phyloP scores from a whole-genome alignment of 1,140 invertebrate genomes.

The Ectropis grisescens region DNA sequence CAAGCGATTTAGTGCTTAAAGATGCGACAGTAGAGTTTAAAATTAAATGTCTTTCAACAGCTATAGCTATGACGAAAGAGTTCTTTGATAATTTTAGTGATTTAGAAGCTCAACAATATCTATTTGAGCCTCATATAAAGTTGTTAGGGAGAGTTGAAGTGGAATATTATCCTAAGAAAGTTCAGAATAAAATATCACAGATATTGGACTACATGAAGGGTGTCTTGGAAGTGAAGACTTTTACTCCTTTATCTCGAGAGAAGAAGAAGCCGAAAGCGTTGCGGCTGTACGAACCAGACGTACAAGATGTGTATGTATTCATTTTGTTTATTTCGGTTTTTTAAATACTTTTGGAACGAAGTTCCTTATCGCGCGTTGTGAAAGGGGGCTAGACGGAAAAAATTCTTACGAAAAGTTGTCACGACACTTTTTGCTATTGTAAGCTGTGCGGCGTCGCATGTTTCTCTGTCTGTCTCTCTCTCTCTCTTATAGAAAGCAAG shows the following conservation, averaged over 20 bases:
- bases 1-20: slow-evolving; percentile 65
- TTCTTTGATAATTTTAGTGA: slow-evolving; percentile 70
- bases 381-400: no score
- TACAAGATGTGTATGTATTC: slow-evolving; percentile 82
- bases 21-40: slow-evolving; percentile 74
- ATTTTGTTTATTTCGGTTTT: no score
- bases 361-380: no score
- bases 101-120: slow-evolving; percentile 60
- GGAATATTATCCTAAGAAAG: slow-evolving; percentile 74
- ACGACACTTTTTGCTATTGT: no score
- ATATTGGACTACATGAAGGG: slow-evolving; percentile 63
- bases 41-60: slow-evolving; percentile 69
- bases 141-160: slow-evolving; percentile 63
- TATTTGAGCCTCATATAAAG: slow-evolving; percentile 57
- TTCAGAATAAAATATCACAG: slow-evolving; percentile 62
- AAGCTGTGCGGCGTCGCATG: no score
- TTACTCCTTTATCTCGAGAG: slow-evolving; percentile 56
- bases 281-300: slow-evolving; percentile 86
- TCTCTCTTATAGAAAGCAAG: no score
- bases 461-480: no score
- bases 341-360: no score
- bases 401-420: no score
- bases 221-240: slow-evolving; percentile 67
- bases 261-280: slow-evolving; percentile 84
- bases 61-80: slow-evolving; percentile 71